Percentiles rank a stretch among this genome's conserved stretches.
Evolutionary conservation across 2,888 invertebrate genomes (phyloP).

Genomic region (Cataglyphis cursor): DNA sequence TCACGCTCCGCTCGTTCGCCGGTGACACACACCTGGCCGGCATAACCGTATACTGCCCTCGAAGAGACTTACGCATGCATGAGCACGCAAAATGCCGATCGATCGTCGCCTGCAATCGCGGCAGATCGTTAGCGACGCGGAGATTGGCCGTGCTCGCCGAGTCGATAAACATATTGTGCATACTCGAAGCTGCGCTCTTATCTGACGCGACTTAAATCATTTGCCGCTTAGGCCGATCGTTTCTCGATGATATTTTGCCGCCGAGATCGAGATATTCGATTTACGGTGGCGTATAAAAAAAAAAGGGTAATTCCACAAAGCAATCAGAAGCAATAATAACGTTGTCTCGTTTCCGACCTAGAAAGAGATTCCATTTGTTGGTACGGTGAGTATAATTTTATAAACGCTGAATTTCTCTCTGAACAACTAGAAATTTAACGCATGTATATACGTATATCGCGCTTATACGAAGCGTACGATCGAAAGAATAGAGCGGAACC

Average conservation of each 20-base stretch:
- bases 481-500: slow-evolving; percentile 45
- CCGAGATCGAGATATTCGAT: slow-evolving; percentile 20
- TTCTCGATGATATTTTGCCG: slow-evolving; percentile 22
- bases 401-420: slow-evolving; percentile 2
- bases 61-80: slow-evolving; percentile 75
- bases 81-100: slow-evolving; percentile 74
- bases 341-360: background rate
- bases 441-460: background rate
- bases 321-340: slow-evolving; percentile 32
- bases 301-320: background rate
- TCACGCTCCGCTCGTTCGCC: slow-evolving; percentile 61
- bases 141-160: slow-evolving; percentile 54
- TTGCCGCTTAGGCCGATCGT: slow-evolving; percentile 35
- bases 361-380: slow-evolving; percentile 5
- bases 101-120: slow-evolving; percentile 71
- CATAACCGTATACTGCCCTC: slow-evolving; percentile 80
- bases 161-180: slow-evolving; percentile 71
- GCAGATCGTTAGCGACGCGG: slow-evolving; percentile 65
- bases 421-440: slow-evolving; percentile 26
- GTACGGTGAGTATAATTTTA: background rate
- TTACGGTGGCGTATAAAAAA: background rate
- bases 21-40: slow-evolving; percentile 78
- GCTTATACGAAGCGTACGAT: background rate
- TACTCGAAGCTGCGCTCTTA: slow-evolving; percentile 62
- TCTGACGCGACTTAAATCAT: slow-evolving; percentile 67